Evolutionary conservation across 2,888 invertebrate genomes (phyloP), one percentile per base, ranked within the genome.

Genomic region (Phytoseiulus persimilis): DNA sequence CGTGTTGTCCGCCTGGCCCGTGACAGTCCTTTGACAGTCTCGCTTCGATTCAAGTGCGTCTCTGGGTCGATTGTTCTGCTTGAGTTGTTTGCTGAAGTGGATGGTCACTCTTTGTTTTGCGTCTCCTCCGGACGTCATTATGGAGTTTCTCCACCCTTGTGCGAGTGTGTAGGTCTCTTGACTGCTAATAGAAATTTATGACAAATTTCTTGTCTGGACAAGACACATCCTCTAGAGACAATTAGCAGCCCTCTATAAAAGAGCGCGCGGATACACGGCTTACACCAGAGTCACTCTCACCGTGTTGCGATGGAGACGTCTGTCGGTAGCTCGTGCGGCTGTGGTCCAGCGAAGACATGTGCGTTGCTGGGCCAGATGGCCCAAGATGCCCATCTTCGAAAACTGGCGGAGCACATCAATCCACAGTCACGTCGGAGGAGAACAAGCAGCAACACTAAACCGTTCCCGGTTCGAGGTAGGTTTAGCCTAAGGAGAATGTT

Each of bases 301-400:
- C 65, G 65, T 65, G 65, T 65, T 65, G 28, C 65, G 65, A 65
- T 65, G 65, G 65, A 65, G 65, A 65, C 65, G 65, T 23, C 65
- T 6, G 18, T 18, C 65, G 65, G 65, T 65, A 65, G 65, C 65
- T 6, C 65, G 14, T 87, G 87, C 45, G 87, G 87, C 33, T 87
- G 87, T 45, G 39, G 45, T 33, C 39, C 31, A 39, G 87, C 39
- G 33, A 31, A 39, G 87, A 87, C 87, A 33, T 87, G 87, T 45
- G 87, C 32, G n/a, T n/a, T 39, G 23, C 87, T n/a, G 32, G 87
- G 87, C n/a, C 87, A 87, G 31, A 87, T 87, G 45, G 87, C 87
- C 39, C 87, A 87, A 87, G 87, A 87, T 87, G 87, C 87, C 87
- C 87, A 87, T 18, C 87, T 87, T 28, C 87, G 87, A 3, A 87